phyloP scores from a whole-genome alignment of 2,888 invertebrate species.

The Loripinus fragilis region DNA sequence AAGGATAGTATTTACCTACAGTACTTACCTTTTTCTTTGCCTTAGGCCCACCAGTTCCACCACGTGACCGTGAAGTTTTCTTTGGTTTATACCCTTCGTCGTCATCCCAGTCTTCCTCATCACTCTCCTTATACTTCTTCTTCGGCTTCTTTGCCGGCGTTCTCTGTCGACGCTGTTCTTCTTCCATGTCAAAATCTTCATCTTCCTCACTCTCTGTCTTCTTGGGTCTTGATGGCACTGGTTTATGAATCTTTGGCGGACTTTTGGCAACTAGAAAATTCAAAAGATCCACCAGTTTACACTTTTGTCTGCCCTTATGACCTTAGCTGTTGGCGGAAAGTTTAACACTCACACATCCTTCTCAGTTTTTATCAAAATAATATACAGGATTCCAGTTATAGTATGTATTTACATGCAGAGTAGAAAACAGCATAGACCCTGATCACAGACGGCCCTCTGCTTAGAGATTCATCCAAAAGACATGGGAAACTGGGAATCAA shows the following conservation, averaged over 20 bases:
- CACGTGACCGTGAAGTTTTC: not conserved
- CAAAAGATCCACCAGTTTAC: too few relatives aligned
- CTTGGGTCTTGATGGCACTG: slow-evolving; percentile 26
- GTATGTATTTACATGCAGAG: too few relatives aligned
- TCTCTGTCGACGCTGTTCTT: slow-evolving; percentile 30
- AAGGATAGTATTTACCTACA: too few relatives aligned
- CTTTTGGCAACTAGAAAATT: slow-evolving; percentile 32
- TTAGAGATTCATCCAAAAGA: too few relatives aligned
- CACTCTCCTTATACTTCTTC: slow-evolving; percentile 51
- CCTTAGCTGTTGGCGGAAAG: too few relatives aligned
- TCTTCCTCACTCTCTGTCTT: slow-evolving; percentile 60
- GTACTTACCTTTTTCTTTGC: slow-evolving; percentile 3
- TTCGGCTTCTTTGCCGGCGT: slow-evolving; percentile 31
- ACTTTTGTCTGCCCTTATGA: too few relatives aligned
- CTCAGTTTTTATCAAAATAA: too few relatives aligned
- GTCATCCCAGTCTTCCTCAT: slow-evolving; percentile 52
- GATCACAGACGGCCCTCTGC: too few relatives aligned
- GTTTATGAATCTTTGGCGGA: slow-evolving; percentile 34
- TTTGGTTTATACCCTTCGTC: slow-evolving; percentile 52
- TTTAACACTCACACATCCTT: too few relatives aligned
- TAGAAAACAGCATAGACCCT: too few relatives aligned
- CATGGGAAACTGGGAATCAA: too few relatives aligned
- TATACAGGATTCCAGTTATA: too few relatives aligned
- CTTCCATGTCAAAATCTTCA: slow-evolving; percentile 58
- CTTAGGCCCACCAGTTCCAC: not conserved